Base-by-base conservation (phyloP, 2,113 vertebrate genomes). In the Gasterosteus aculeatus region DNA sequence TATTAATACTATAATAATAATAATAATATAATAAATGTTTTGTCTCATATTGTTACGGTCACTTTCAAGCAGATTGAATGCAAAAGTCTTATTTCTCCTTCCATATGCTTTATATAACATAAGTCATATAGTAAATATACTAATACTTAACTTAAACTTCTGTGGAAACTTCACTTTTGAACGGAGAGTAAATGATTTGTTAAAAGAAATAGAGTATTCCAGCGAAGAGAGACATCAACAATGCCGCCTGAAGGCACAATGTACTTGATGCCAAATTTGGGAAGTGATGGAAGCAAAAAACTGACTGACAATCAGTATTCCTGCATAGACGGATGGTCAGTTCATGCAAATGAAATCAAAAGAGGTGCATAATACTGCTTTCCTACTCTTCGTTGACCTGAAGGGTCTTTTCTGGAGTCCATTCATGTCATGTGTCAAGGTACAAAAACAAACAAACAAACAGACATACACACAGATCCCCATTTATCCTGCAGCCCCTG, bases 371-470 rank as follows among this genome's bases (percentile, higher is more conserved):
- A 76, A 72, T 69, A 73, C 70, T 35, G 18, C 39, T 42, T 60
- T 65, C 38, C 41, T 75, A 35, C 77, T 38, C 35, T 38, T 38
- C 35, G 7, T 5, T 85, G 74, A 84, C 72, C 53, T 70, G 57
- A 57, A 26, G 79, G 69, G 82, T 86, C 77, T 72, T 72, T 42
- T 53, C n/a, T 72, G 49, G 77, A 72, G 54, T 66, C 47, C 49
- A 77, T 61, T 84, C 61, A 77, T 49, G 66, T 56, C 59, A 39
- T 61, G 69, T 72, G 71, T 81, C 56, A 60, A 35, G 41, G 44
- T 26, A 71, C 44, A 70, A 18, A 60, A n/a, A 62, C 59, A 61
- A 35, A 61, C 59, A 61, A 35, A 61, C 60, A 63, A 12, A 22
- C n/a, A 22, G 35, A 61, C 33, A 38, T 33, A 62, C 39, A n/a